Base-by-base conservation (phyloP, 92 coral and sea anemone species). In the Paragorgia papillata region DNA sequence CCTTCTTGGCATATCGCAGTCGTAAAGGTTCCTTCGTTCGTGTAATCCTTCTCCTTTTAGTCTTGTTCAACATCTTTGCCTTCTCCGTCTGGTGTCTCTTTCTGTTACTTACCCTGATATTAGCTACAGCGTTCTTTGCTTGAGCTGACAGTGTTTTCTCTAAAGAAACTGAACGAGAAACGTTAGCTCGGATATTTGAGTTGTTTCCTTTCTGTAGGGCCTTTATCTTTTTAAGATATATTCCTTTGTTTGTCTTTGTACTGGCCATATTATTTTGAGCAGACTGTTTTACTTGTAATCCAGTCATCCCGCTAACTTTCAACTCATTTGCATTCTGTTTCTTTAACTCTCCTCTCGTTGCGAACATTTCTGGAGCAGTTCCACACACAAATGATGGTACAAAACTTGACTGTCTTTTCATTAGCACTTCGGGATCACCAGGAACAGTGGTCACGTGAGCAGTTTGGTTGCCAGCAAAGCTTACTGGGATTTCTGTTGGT, bases 31-130 rank as follows among this genome's bases (percentile, higher is more conserved):
- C 44, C 51, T 53, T 28, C 46, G 27, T 50, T 44, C 24, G 21
- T 54, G 14, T 56, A 4, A 12, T 50, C 20, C 25, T 50, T 70
- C 62, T 56, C 30, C 39, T 70, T 24, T 70, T 70, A 0, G 44
- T 57, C 34, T 70, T 70, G 25, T 70, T 62, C 31, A 70, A n/a
- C 24, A 70, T 4, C 46, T 50, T 50, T 26, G 77, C 77, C 48
- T 48, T 70, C 44, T 70, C 77, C 29, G 77, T 70, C 25, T 51
- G 61, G 26, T 70, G 77, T 31, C 39, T 70, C 46, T 70, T 70
- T 54, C 77, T 70, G 37, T 70, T 70, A 28, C 77, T 70, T 43
- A 70, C 62, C 13, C 77, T 27, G 8, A 70, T 48, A 50, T 17
- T 53, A 2, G 77, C 17, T 41, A 68, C 20, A 3, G 56, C 25